A percentile compares a stretch with the other conserved stretches of the same genome.
phyloP scores from a whole-genome alignment of 2,888 invertebrate species.

The Hydropsyche betteni region DNA sequence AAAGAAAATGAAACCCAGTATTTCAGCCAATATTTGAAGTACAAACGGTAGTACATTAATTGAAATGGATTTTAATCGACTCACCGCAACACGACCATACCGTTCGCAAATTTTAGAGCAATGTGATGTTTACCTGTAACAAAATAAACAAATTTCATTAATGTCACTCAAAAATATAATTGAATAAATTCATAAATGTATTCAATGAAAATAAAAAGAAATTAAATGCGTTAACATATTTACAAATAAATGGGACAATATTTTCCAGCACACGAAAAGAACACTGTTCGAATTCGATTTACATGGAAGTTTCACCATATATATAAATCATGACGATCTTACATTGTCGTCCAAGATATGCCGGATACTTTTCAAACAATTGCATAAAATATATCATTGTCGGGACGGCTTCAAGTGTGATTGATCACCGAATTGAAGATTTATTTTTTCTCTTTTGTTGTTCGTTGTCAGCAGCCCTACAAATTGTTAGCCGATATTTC shows the following conservation, averaged over 20 bases:
- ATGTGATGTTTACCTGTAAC: conserved; percentile 9
- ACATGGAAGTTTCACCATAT: conserved; percentile 12
- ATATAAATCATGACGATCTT: conserved; percentile 16
- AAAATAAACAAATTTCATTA: conserved; percentile 11
- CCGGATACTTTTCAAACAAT: conserved; percentile 41
- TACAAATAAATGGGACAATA: too few relatives aligned
- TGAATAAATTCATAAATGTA: not conserved
- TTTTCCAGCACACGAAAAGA: too few relatives aligned
- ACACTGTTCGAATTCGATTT: conserved; percentile 17
- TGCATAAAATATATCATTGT: conserved; percentile 44
- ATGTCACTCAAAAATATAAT: not conserved
- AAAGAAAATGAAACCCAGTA: too few relatives aligned
- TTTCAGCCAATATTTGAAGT: too few relatives aligned
- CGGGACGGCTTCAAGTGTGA: conserved; percentile 27
- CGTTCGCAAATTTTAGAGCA: not conserved
- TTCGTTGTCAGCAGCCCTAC: not conserved
- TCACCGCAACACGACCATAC: too few relatives aligned
- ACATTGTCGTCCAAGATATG: conserved; percentile 1
- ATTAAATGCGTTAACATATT: too few relatives aligned
- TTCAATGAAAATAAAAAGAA: too few relatives aligned
- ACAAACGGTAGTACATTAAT: too few relatives aligned
- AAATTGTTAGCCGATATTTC: conserved; percentile 22
- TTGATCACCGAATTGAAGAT: conserved; percentile 33
- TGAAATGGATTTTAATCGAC: too few relatives aligned
- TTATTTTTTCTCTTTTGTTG: conserved; percentile 2